Evolutionary conservation across 2,888 invertebrate genomes (phyloP).

Genomic region (Oscheius sp.): DNA sequence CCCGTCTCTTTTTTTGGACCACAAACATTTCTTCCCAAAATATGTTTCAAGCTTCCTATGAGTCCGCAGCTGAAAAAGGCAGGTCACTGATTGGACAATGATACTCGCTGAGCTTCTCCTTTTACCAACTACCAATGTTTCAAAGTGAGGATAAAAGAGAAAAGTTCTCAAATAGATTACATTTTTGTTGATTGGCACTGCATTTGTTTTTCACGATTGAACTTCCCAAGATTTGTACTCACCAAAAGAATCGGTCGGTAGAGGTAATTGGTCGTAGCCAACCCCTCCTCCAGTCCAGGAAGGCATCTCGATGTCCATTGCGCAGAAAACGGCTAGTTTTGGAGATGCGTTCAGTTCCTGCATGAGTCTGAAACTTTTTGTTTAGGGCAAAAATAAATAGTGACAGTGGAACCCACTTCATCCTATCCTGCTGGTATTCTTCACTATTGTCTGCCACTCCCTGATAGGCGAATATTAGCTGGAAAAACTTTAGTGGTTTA

Average conservation of each 20-base stretch:
- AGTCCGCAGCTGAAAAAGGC: too few species aligned
- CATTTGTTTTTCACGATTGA: too few species aligned
- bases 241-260: constrained; percentile 19
- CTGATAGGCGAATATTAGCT: constrained; percentile 22
- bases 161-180: too few species aligned
- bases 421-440: constrained; percentile 28
- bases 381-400: constrained; percentile 3
- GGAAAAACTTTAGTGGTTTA: background rate
- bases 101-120: too few species aligned
- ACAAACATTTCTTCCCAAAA: too few species aligned
- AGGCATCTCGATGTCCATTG: constrained; percentile 23
- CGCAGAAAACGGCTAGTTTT: constrained; percentile 1
- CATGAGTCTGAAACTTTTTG: constrained; percentile 10
- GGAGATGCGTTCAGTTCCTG: background rate
- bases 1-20: too few species aligned
- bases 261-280: constrained; percentile 2
- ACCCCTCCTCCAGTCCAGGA: background rate
- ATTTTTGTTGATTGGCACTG: too few species aligned
- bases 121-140: too few species aligned
- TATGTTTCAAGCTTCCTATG: too few species aligned
- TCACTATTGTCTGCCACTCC: constrained; percentile 29
- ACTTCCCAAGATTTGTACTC: background rate
- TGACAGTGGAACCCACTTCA: background rate
- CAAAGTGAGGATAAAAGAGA: too few species aligned
- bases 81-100: too few species aligned